Base-by-base conservation (phyloP, 2,113 vertebrate species). In the Crotophaga sulcirostris region DNA sequence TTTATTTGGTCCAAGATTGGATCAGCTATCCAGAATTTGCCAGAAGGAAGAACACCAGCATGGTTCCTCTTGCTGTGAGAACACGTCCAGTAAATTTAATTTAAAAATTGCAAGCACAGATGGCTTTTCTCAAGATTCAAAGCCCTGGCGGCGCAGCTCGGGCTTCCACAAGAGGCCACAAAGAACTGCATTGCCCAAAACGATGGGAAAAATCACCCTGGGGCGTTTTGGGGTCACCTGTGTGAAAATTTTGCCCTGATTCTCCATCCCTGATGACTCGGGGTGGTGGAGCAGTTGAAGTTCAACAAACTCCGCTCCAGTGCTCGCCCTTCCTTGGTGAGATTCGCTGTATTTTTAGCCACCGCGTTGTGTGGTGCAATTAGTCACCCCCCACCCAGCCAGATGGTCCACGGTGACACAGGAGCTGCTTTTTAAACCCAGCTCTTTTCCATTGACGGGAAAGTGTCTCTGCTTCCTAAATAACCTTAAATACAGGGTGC, bases 131-230 rank as follows among this genome's bases (percentile, higher is more conserved):
- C 75, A 34, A 6, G 58, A 76, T 20, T 5, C 20, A 13, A 15
- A 78, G 45, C 51, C 23, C 6, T 34, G 5, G 19, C 9, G 49
- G 54, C 0, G 1, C 2, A 14, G 36, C 6, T 8, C 36, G 51
- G 78, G 3, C 8, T 44, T 28, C 74, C 62, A 17, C 2, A 5
- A 11, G 54, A 2, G 4, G 52, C 56, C 4, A 12, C 4, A 11
- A 84, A 40, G 25, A 29, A 24, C 70, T 3, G 3, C 2, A 2
- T 9, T 13, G 34, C 51, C 58, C 64, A 3, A 29, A 67, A 24
- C 0, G 0, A 8, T 0, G 1, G 0, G 23, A 16, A 33, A 63
- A 54, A 73, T 3, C 49, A 3, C 69, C 1, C 7, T 0, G 13
- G 36, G 4, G 5, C 0, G 0, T 21, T 18, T 16, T 31, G 59